These are phyloP conservation scores for Drosophila paulistorum DNA, from an alignment of 1,140 invertebrate species.

Conservation along the genomic window DNA sequence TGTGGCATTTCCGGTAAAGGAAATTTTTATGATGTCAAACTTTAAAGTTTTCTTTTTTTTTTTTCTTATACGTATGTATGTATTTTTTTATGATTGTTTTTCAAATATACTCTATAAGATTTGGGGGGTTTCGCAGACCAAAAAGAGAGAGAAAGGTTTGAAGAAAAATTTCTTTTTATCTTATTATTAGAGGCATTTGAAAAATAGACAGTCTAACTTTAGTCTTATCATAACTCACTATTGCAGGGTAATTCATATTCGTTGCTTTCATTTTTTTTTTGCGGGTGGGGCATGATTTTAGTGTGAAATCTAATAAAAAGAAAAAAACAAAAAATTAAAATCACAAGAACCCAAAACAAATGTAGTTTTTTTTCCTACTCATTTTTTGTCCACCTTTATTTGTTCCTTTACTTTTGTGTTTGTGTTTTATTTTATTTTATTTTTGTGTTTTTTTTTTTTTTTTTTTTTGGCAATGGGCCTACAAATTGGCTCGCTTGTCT, in stretches of 20 bases:
- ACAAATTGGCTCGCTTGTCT: conserved; percentile 75
- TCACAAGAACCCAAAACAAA: not conserved
- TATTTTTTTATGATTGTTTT: conserved; percentile 15
- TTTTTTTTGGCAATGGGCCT: conserved; percentile 69
- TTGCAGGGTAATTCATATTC: not conserved
- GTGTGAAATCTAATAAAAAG: conserved; percentile 28
- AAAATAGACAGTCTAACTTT: no score
- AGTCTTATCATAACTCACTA: no score
- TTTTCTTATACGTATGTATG: no score
- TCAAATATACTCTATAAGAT: not conserved
- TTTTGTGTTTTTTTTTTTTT: conserved; percentile 24
- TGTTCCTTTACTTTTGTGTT: conserved; percentile 21
- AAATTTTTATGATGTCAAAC: conserved; percentile 76
- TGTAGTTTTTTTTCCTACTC: conserved; percentile 4
- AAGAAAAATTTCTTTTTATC: no score
- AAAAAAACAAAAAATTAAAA: no score
- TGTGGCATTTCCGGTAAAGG: conserved; percentile 71
- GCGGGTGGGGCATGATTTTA: not conserved
- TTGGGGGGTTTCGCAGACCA: not conserved
- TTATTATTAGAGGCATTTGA: no score
- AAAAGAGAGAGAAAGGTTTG: not conserved
- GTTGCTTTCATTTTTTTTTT: not conserved
- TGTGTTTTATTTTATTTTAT: no score
- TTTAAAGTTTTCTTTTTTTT: conserved; percentile 50
- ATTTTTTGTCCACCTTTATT: conserved; percentile 5